Evolutionary conservation across 2,888 invertebrate genomes (phyloP).

Genomic region (Himalopsyche tibetana): DNA sequence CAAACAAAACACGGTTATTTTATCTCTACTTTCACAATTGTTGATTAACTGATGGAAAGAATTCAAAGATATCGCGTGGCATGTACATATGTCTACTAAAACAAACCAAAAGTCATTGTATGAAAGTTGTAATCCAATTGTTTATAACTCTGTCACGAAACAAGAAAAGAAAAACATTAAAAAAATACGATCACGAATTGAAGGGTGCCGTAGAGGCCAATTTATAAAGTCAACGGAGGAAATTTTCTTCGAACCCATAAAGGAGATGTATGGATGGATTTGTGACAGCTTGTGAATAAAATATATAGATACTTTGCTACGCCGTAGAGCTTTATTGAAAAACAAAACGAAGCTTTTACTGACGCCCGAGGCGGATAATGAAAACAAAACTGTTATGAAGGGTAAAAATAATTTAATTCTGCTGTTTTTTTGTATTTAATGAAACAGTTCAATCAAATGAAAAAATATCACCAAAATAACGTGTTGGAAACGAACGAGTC

Average conservation of each 20-base stretch:
- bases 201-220: neutral
- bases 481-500: no score
- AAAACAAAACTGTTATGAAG: no score
- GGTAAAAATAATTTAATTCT: no score
- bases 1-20: no score
- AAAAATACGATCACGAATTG: neutral
- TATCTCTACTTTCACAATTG: neutral
- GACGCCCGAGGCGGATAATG: neutral
- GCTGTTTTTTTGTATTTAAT: no score
- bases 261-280: neutral
- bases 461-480: no score
- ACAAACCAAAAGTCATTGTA: neutral
- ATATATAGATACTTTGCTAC: neutral
- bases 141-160: neutral
- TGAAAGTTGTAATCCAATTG: constrained; percentile 1
- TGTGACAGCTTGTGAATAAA: neutral
- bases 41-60: neutral
- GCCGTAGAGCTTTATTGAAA: neutral
- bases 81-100: neutral
- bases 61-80: neutral
- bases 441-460: no score
- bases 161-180: constrained; percentile 26
- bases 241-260: neutral
- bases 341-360: neutral
- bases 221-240: neutral